Evolutionary conservation across 2,797 vertebrate genomes (phyloP), one percentile per base, ranked within the genome.

Genomic region (Aldrovandia affinis): DNA sequence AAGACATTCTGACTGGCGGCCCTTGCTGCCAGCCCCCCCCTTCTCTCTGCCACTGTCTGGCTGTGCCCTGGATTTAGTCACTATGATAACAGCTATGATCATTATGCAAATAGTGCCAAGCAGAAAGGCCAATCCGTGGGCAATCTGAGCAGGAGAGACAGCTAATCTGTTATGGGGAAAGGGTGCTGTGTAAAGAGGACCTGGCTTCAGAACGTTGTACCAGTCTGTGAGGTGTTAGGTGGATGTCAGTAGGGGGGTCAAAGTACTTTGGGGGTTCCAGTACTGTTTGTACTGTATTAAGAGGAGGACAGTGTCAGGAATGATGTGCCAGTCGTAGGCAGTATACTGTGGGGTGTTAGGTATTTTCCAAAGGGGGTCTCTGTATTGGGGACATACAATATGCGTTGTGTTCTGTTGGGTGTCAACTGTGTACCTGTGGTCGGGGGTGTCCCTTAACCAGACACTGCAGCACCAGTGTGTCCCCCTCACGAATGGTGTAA

Each of bases 401-500:
- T 18, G 2, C 6, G 28, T 3, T 18, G 84, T 81, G 82, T 85
- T n/a, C 54, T 0, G 42, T 65, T 28, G 36, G 12, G 47, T 78
- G 65, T 55, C 90, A 86, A 47, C 28, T 52, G 22, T 73, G 92
- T 93, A 99, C 98, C 97, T 99, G 97, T 88, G 98, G 98, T 73
- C 97, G 96, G 36, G 98, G 98, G 87, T 99, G 98, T 88, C 98
- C 98, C 47, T 97, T 98, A 83, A 99, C 96, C 78, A 99, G 96
- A 88, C 98, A 99, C 92, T 98, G 97, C 85, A 99, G 96, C 81
- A 97, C 94, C 14, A 99, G 92, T 0, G 94, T 98, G 94, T 98
- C 97, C 55, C 97, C 97, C 89, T 99, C 98, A 65, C 97, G 97
- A 93, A 99, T 99, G 81, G 98, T 99, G 94, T 99, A 99, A 91